A percentile compares a stretch with the other conserved stretches of the same genome.
Evolutionary conservation across 2,113 vertebrate genomes (phyloP).

Genomic region (Trichechus manatus): DNA sequence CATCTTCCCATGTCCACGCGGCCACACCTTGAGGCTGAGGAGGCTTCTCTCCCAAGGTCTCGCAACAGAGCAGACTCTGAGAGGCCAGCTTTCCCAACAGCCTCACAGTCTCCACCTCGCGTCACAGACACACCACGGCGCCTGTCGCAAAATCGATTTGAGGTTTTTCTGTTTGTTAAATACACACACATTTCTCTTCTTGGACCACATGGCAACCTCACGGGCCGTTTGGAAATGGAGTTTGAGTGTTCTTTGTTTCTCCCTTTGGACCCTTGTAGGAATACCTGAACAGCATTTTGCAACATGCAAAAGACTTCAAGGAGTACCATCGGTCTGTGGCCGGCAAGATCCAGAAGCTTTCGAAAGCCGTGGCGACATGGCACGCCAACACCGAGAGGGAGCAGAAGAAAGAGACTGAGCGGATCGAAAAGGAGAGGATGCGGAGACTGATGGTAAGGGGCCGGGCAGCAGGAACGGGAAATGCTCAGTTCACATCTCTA

Average conservation of each 20-base stretch:
- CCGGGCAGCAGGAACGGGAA: rapidly evolving
- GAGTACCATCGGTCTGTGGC: constrained; percentile 98
- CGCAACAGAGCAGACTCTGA: background rate
- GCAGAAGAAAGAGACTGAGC: constrained; percentile 98
- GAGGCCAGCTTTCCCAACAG: background rate
- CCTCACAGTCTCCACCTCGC: rapidly evolving
- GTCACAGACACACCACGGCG: background rate
- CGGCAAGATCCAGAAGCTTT: constrained; percentile 97
- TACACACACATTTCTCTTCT: background rate
- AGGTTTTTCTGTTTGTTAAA: background rate
- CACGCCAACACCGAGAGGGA: constrained; percentile 98
- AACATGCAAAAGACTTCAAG: constrained; percentile 99
- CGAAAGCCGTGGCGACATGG: constrained; percentile 97
- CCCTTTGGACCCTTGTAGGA: constrained; percentile 88
- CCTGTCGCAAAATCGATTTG: background rate
- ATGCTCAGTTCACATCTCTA: rapidly evolving
- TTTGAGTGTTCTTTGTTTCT: background rate
- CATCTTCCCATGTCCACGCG: background rate
- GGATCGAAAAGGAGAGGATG: constrained; percentile 99
- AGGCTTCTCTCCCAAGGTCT: background rate
- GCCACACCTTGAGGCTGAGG: background rate
- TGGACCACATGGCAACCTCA: background rate
- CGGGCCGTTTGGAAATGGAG: background rate
- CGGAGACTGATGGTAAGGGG: constrained; percentile 95
- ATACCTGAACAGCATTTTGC: constrained; percentile 98